These are phyloP conservation scores for Delia radicum DNA, from an alignment of 1,140 invertebrate species.

Conservation along the genomic window DNA sequence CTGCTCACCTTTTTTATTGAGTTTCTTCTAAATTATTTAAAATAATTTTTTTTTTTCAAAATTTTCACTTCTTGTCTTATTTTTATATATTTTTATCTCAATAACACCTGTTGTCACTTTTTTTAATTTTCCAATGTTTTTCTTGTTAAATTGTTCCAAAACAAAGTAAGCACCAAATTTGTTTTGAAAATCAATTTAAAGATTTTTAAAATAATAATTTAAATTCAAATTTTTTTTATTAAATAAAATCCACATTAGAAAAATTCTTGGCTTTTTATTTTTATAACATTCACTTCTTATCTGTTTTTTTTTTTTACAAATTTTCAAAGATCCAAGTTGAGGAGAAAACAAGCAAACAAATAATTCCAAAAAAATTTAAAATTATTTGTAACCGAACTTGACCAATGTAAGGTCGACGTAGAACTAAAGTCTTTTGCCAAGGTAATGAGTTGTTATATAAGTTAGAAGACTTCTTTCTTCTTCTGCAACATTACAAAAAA, in stretches of 20 bases:
- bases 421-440: constrained; percentile 45
- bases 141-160: not conserved
- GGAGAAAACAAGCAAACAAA: constrained; percentile 9
- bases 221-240: not conserved
- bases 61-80: not conserved
- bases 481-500: constrained; percentile 6
- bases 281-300: not conserved
- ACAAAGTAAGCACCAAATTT: not conserved
- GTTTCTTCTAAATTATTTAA: not conserved
- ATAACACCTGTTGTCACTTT: not conserved
- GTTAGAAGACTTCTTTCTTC: constrained; percentile 40
- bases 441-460: constrained; percentile 48
- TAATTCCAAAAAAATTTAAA: not conserved
- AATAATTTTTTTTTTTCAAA: not conserved
- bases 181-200: not conserved
- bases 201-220: not conserved
- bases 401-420: constrained; percentile 42
- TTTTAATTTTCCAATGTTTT: not conserved
- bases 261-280: not conserved
- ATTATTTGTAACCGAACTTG: constrained; percentile 37
- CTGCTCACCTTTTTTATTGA: not conserved
- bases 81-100: not conserved
- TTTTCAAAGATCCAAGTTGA: not conserved
- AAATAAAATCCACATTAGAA: not conserved
- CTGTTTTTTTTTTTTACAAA: not conserved